These are phyloP conservation scores for Drosophila aff. DNA, from an alignment of 1,140 invertebrate species.

Conservation along the genomic window DNA sequence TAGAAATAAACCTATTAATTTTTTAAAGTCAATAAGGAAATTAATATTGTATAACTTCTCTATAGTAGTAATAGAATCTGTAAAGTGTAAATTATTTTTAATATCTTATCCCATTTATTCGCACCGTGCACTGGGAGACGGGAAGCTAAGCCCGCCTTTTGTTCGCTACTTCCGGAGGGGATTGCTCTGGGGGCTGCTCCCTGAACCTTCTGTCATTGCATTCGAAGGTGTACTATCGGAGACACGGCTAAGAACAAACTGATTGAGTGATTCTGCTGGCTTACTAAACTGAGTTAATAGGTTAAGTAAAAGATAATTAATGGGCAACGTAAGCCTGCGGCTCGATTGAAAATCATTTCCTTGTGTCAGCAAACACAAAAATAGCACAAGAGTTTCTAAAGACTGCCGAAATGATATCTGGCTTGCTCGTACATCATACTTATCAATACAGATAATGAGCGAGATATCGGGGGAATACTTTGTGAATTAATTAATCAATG, in stretches of 20 bases:
- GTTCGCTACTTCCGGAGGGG: slow-evolving; percentile 57
- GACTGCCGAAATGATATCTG: slow-evolving; percentile 34
- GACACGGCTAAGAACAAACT: slow-evolving; percentile 2
- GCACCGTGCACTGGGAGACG: slow-evolving; percentile 26
- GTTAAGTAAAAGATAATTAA: slow-evolving; percentile 42
- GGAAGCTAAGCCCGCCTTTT: slow-evolving; percentile 41
- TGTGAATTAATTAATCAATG: slow-evolving; percentile 52
- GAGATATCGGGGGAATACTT: slow-evolving; percentile 23
- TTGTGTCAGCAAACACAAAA: slow-evolving; percentile 13
- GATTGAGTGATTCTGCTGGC: slow-evolving; percentile 34
- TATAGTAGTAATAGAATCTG: too few species aligned
- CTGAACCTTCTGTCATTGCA: not conserved
- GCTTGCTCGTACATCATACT: slow-evolving; percentile 47
- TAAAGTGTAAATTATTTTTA: too few species aligned
- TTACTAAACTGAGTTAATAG: slow-evolving; percentile 37
- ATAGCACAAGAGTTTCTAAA: slow-evolving; percentile 27
- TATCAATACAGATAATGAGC: slow-evolving; percentile 29
- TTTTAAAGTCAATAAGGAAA: not conserved
- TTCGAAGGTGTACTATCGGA: not conserved
- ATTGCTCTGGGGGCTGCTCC: slow-evolving; percentile 31
- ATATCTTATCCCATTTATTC: not conserved
- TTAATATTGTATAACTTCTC: not conserved
- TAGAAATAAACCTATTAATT: not conserved
- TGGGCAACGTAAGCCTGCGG: slow-evolving; percentile 20
- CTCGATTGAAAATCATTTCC: slow-evolving; percentile 5